Evolutionary conservation across 2,113 vertebrate species (phyloP).

Genomic region (Stigmatopora argus): DNA sequence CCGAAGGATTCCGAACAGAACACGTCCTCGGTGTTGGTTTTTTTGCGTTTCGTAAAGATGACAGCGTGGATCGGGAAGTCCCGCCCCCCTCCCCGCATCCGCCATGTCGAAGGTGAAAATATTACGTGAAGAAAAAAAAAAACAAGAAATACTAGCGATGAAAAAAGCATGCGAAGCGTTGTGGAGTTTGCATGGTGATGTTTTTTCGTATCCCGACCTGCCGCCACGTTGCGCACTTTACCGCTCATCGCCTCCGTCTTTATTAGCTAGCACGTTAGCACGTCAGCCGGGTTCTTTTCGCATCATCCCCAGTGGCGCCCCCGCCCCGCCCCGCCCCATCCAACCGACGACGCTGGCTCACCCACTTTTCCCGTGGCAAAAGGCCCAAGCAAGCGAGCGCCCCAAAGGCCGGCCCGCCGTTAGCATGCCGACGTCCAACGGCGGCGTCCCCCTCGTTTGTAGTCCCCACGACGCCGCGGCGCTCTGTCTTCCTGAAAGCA

Average conservation of each 20-base stretch:
- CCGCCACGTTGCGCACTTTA: slow-evolving; percentile 60
- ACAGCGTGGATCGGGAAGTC: slow-evolving; percentile 8
- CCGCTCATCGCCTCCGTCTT: slow-evolving; percentile 27
- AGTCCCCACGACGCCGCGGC: slow-evolving; percentile 9
- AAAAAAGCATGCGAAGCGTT: slow-evolving; percentile 70
- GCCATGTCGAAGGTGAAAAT: slow-evolving; percentile 39
- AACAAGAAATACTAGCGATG: slow-evolving; percentile 14
- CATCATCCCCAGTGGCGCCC: neutral
- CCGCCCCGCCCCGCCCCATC: neutral
- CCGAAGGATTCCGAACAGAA: neutral
- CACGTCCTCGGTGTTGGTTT: slow-evolving; percentile 24
- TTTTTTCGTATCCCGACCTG: slow-evolving; percentile 48
- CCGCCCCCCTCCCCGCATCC: neutral
- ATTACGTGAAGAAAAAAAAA: neutral
- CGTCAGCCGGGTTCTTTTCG: neutral
- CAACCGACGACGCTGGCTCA: slow-evolving; percentile 14
- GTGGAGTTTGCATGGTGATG: slow-evolving; percentile 75
- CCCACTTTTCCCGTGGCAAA: neutral
- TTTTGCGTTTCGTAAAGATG: slow-evolving; percentile 50
- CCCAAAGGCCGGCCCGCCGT: slow-evolving; percentile 31
- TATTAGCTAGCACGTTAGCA: slow-evolving; percentile 26
- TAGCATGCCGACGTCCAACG: slow-evolving; percentile 10
- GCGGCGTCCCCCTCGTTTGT: slow-evolving; percentile 24
- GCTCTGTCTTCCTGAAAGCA: slow-evolving; percentile 54
- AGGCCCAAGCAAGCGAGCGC: neutral